phyloP scores from a whole-genome alignment of 35 echinoderm and acorn worm species.

The Apostichopus japonicus region DNA sequence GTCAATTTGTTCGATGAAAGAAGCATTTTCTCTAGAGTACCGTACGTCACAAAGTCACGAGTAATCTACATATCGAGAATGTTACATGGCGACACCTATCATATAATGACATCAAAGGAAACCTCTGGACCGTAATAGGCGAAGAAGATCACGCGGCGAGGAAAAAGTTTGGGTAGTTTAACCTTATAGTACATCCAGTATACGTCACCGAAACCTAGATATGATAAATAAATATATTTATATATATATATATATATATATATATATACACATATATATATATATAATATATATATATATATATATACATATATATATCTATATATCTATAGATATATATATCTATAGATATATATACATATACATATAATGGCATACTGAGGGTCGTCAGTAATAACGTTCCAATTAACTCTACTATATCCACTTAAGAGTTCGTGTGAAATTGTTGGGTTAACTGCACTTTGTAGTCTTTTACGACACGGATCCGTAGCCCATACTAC shows the following conservation, averaged over 20 bases:
- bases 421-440: constrained; percentile 14
- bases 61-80: background rate
- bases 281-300: background rate
- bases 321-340: no score
- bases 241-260: background rate
- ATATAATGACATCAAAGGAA: background rate
- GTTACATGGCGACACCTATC: background rate
- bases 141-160: background rate
- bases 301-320: no score
- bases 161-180: background rate
- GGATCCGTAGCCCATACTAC: constrained; percentile 16
- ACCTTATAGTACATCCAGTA: background rate
- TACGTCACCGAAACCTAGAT: background rate
- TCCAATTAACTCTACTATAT: constrained; percentile 33
- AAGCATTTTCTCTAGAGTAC: background rate
- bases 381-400: background rate
- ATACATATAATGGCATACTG: background rate
- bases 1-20: background rate
- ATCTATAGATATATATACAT: no score
- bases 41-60: background rate
- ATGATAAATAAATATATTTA: background rate
- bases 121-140: no score
- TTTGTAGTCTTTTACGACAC: constrained; percentile 13
- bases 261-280: no score
- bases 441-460: constrained; percentile 42